Evolutionary conservation across 2,888 invertebrate genomes (phyloP).

Genomic region (Hemicrepidius hirtus): DNA sequence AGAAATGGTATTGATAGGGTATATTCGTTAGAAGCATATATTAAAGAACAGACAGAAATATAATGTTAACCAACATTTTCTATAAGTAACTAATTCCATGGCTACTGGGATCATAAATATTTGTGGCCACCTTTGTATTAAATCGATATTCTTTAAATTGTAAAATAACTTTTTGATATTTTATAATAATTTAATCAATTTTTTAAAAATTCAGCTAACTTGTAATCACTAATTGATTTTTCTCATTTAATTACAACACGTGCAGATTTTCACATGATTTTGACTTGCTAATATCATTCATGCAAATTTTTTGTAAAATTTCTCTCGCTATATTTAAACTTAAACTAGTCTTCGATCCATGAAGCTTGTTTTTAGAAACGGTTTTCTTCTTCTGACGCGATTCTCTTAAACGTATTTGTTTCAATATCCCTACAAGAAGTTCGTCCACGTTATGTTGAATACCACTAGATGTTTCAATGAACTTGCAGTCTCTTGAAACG

Average conservation of each 20-base stretch:
- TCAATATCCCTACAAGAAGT: slow-evolving; percentile 92
- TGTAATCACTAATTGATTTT: too few species aligned
- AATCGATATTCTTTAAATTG: background rate
- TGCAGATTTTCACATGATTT: slow-evolving; percentile 92
- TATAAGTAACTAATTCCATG: too few species aligned
- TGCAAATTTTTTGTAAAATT: slow-evolving; percentile 88
- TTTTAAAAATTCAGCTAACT: background rate
- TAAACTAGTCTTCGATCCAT: slow-evolving; percentile 87
- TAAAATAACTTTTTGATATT: background rate
- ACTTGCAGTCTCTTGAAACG: slow-evolving; percentile 91
- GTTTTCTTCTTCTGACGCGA: slow-evolving; percentile 81
- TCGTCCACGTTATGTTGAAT: slow-evolving; percentile 98
- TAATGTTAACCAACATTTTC: too few species aligned
- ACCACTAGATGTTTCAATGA: slow-evolving; percentile 96
- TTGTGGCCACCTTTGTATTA: too few species aligned
- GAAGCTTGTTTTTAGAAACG: slow-evolving; percentile 74
- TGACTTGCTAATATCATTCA: slow-evolving; percentile 88
- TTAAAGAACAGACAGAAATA: too few species aligned
- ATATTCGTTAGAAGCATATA: too few species aligned
- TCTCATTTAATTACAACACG: slow-evolving; percentile 73
- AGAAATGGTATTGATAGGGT: too few species aligned
- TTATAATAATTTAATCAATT: background rate
- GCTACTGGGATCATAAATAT: too few species aligned
- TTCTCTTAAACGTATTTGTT: slow-evolving; percentile 89
- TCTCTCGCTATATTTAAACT: slow-evolving; percentile 88